Base-by-base conservation (phyloP, 2,113 vertebrate genomes). In the Phalacrocorax pelagicus region DNA sequence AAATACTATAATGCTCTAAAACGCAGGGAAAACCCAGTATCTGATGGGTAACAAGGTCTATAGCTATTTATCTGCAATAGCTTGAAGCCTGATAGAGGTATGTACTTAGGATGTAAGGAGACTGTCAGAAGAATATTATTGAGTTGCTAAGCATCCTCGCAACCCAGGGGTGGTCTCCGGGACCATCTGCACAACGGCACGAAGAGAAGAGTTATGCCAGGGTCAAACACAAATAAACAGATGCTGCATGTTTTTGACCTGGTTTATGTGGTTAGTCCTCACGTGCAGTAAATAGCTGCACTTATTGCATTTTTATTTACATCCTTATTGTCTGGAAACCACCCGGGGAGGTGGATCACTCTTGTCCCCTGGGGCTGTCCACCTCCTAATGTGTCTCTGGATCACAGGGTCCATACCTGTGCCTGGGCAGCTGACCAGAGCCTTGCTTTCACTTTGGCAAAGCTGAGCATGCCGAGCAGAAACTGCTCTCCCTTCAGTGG, bases 121-220 rank as follows among this genome's bases (percentile, higher is more conserved):
- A 27, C 30, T 65, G 19, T 42, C 44, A 70, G 49, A 74, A 71
- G 11, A 74, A 52, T 44, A 46, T 47, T 22, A 78, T 1, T 0
- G 1, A 49, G 63, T 52, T 47, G 69, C 19, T 42, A 21, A 82
- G 29, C 54, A 62, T 32, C 36, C 13, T 62, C 0, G 0, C 15
- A 67, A 34, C 2, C 6, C 15, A 57, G 24, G 17, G 10, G 6
- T 40, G 29, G 22, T 29, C 30, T 79, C 15, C 49, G 36, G 59
- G 54, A 62, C 27, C 1, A 0, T 9, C 23, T 61, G 34, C 34
- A 30, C 17, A 72, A 11, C 26, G 36, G 10, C 0, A 0, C 0
- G 2, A 52, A 58, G 21, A 72, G 21, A 23, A 59, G 58, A 92
- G 51, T 24, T 0, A 0, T 19, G 15, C 19, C 77, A 27, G 36